Conservation (phyloP, 2,888 invertebrate genomes). For the Andrena hattorfiana region DNA sequence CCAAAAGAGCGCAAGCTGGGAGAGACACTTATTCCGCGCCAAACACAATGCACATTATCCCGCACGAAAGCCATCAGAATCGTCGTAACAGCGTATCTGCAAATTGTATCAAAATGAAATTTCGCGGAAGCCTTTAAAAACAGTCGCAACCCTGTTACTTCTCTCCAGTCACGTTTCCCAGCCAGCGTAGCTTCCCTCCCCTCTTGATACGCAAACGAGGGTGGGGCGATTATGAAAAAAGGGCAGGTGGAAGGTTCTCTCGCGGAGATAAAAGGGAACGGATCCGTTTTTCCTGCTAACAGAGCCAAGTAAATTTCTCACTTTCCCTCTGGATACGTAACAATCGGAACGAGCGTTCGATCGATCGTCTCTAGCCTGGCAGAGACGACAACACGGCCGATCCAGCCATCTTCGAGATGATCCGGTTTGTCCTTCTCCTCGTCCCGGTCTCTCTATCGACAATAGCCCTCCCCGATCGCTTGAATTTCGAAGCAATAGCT, state of each 20-base stretch:
- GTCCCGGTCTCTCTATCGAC: constrained; percentile 48
- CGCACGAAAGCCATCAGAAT: constrained; percentile 13
- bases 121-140: constrained; percentile 23
- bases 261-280: constrained; percentile 19
- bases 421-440: constrained; percentile 51
- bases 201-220: not conserved
- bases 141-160: not conserved
- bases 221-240: constrained; percentile 6
- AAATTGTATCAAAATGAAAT: constrained; percentile 48
- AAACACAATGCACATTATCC: constrained; percentile 12
- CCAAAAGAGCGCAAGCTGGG: not conserved
- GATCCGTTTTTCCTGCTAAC: not conserved
- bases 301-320: constrained; percentile 24
- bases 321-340: constrained; percentile 32
- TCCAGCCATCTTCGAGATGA: constrained; percentile 48
- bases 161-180: constrained; percentile 10
- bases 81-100: constrained; percentile 26
- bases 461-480: constrained; percentile 49
- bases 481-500: constrained; percentile 68
- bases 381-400: not conserved
- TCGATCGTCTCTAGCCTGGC: constrained; percentile 26
- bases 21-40: constrained; percentile 8
- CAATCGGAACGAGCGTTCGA: constrained; percentile 28
- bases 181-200: not conserved
- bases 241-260: not conserved